Conservation (phyloP, 2,113 vertebrate genomes). For the Isichthys henryi region DNA sequence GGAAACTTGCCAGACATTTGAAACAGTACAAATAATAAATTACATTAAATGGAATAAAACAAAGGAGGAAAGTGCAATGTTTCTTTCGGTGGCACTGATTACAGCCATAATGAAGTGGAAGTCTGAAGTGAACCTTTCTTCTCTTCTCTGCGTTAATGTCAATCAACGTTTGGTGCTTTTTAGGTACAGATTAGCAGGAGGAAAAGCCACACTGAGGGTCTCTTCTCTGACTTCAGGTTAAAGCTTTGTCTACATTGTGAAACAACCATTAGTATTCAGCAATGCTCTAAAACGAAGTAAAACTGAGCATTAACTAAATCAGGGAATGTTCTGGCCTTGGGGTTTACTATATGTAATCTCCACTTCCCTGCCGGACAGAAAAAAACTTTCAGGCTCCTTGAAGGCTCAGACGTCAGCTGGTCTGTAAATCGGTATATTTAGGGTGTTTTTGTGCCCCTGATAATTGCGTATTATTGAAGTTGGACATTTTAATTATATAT, state of each 20-base stretch:
- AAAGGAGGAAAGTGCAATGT: background rate
- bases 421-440: background rate
- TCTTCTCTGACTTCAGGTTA: background rate
- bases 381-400: background rate
- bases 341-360: background rate
- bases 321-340: background rate
- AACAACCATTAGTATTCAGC: background rate
- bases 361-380: background rate
- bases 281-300: background rate
- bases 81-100: background rate
- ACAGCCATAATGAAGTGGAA: background rate
- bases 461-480: background rate
- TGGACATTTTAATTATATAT: background rate
- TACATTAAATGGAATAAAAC: background rate
- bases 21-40: background rate
- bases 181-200: conserved; percentile 7
- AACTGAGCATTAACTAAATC: background rate
- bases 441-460: background rate
- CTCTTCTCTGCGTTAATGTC: background rate
- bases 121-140: background rate
- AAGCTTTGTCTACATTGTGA: conserved; percentile 5
- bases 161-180: background rate
- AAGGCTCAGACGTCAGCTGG: background rate
- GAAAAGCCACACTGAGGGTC: background rate
- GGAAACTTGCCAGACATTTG: background rate